phyloP scores from a whole-genome alignment of 1,140 invertebrate species.

The Brachionus sp. region DNA sequence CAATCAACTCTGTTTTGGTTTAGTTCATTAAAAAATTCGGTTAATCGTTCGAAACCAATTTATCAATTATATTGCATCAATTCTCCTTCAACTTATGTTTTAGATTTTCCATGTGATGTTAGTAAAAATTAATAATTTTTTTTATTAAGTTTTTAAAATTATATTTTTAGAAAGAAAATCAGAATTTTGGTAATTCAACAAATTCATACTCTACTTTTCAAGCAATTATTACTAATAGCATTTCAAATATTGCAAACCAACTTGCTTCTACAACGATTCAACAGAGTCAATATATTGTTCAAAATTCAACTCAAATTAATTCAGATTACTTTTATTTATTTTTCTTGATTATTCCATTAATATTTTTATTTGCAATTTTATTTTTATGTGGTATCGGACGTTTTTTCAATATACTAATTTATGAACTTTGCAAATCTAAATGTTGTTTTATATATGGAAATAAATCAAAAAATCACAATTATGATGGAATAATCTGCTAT shows the following conservation, averaged over 20 bases:
- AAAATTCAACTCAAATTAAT: background rate
- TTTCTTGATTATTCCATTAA: background rate
- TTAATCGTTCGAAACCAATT: constrained; percentile 13
- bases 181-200: background rate
- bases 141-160: background rate
- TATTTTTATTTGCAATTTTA: background rate
- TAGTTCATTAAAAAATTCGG: background rate
- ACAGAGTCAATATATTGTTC: background rate
- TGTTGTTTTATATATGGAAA: constrained; percentile 11
- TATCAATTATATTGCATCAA: constrained; percentile 27
- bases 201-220: background rate
- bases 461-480: background rate
- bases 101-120: constrained; percentile 21
- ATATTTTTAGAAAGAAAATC: background rate
- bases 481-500: constrained; percentile 10
- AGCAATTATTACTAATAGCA: background rate
- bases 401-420: background rate
- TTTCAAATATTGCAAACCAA: background rate
- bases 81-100: background rate
- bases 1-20: constrained; percentile 25
- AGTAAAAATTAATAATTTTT: background rate
- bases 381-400: constrained; percentile 21
- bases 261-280: background rate
- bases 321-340: constrained; percentile 7
- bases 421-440: background rate